phyloP scores from a whole-genome alignment of 1,140 invertebrate species.

The Apis mellifera region Amel_HAv3.1 CM009936.2:12893001-12893500 shows the following conservation, averaged over 20 bases:
- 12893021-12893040: background rate
- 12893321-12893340: slow-evolving; percentile 36
- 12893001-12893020: background rate
- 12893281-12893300: slow-evolving; percentile 65
- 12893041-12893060: too few species aligned
- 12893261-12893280: slow-evolving; percentile 42
- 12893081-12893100: too few species aligned
- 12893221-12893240: background rate
- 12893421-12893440: slow-evolving; percentile 19
- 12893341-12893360: slow-evolving; percentile 62
- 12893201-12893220: slow-evolving; percentile 35
- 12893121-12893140: background rate
- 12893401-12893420: slow-evolving; percentile 31
- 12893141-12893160: background rate
- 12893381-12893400: slow-evolving; percentile 60
- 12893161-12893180: slow-evolving; percentile 5
- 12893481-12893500: slow-evolving; percentile 6
- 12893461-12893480: slow-evolving; percentile 22
- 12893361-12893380: slow-evolving; percentile 56
- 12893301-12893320: slow-evolving; percentile 59
- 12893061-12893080: too few species aligned
- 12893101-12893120: too few species aligned
- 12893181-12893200: slow-evolving; percentile 44
- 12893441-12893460: slow-evolving; percentile 32
- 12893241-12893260: background rate